Base-by-base conservation (phyloP, 2,113 vertebrate genomes). In the Galbula dea region DNA sequence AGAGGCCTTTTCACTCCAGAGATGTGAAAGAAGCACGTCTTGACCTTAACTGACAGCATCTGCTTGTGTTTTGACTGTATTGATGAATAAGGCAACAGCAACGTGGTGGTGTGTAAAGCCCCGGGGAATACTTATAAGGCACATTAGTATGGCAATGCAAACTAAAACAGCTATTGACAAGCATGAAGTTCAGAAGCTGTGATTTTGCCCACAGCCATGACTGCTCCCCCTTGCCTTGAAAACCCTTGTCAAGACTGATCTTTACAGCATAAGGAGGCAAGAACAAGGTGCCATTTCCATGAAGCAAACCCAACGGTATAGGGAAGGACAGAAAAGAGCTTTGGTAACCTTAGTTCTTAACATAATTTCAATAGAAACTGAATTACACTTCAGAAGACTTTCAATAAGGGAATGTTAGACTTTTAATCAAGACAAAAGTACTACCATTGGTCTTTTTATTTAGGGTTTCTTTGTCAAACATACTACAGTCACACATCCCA, bases 121-220 rank as follows among this genome's bases (percentile, higher is more conserved):
- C 55, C 3, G 19, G 85, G 92, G 93, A 95, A 87, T 93, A 90
- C 90, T 97, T 97, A 78, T 88, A 94, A 94, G 83, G 59, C 92
- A 94, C 89, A 89, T 96, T 89, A 89, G 89, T 90, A 76, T 49
- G 58, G 67, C 46, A 75, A 62, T n/a, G 24, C 84, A 93, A 89
- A 96, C 66, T 94, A 54, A 95, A 97, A 97, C 79, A 79, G 66
- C 86, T 97, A 96, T 92, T 96, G 97, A 96, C 97, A 97, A 87
- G 91, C 96, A 94, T 86, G 91, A 96, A 96, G 92, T 94, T 97
- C 95, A 96, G 92, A 95, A 95, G 92, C 94, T 94, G 90, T 91
- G 90, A 91, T 83, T 97, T 87, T 92, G 97, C 97, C 96, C 41
- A 26, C 66, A 96, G 96, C 90, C 57, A 73, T 76, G 83, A 91